These are phyloP conservation scores for Chionoecetes opilio DNA, from an alignment of 1,140 invertebrate species.

Conservation along the genomic window DNA sequence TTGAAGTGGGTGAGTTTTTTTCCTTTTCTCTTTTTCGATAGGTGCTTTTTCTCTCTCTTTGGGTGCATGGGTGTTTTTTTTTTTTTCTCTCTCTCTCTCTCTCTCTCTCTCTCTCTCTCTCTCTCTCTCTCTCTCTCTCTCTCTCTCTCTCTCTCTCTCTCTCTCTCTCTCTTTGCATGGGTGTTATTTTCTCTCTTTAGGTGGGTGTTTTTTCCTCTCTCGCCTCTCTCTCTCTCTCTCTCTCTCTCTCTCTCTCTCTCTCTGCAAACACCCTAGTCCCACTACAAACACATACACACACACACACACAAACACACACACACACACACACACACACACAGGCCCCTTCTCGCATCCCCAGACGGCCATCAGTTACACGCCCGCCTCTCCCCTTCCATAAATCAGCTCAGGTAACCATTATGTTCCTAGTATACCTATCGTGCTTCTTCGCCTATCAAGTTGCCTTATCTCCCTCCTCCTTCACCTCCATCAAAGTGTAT, in stretches of 20 bases:
- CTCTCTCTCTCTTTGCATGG: too few relatives aligned
- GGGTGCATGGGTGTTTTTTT: too few relatives aligned
- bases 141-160: too few relatives aligned
- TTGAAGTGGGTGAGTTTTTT: too few relatives aligned
- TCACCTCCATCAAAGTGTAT: background rate
- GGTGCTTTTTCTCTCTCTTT: background rate
- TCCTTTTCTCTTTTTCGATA: too few relatives aligned
- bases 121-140: too few relatives aligned
- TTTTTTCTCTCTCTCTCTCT: too few relatives aligned
- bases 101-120: too few relatives aligned
- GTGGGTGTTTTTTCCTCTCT: too few relatives aligned
- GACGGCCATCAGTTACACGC: background rate
- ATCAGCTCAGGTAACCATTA: conserved; percentile 20
- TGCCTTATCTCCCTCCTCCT: background rate
- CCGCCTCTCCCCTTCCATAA: background rate
- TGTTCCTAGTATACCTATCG: background rate
- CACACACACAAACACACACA: conserved; percentile 6
- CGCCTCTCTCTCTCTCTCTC: too few relatives aligned
- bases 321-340: background rate
- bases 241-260: background rate
- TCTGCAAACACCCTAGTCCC: background rate
- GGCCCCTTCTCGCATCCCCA: background rate
- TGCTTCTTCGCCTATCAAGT: background rate
- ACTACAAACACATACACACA: background rate
- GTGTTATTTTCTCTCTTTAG: too few relatives aligned